Conservation (phyloP, 2,113 vertebrate species). For the Ciconia stormi region DNA sequence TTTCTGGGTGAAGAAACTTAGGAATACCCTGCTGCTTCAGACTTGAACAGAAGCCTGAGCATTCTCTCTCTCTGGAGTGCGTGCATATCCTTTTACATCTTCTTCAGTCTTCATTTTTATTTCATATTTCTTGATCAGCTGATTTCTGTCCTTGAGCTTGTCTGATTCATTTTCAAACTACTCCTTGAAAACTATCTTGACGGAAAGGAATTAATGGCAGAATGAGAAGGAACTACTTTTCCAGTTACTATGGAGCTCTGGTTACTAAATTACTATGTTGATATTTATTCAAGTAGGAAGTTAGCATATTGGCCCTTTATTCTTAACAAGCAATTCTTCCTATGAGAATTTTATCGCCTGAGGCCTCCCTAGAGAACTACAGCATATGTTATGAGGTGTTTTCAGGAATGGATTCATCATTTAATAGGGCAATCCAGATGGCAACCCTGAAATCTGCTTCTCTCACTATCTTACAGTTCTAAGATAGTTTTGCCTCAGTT, state of each 20-base stretch:
- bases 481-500: neutral
- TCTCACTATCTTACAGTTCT: neutral
- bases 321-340: neutral
- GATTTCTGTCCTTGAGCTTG: neutral
- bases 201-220: neutral
- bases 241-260: neutral
- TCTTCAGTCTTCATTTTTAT: slow-evolving; percentile 16
- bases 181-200: neutral
- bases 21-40: neutral
- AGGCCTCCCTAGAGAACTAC: neutral
- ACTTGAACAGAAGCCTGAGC: neutral
- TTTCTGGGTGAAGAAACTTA: neutral
- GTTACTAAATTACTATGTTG: neutral
- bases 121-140: slow-evolving; percentile 9
- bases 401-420: neutral
- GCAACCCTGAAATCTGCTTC: neutral
- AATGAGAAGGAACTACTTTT: neutral
- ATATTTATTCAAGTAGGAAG: neutral
- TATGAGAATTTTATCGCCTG: neutral
- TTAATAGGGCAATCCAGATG: neutral
- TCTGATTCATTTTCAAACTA: neutral
- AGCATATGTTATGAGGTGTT: neutral
- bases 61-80: neutral
- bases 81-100: neutral
- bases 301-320: neutral